These are phyloP conservation scores for Griposia aprilina DNA, from an alignment of 2,888 invertebrate genomes.

Conservation along the genomic window DNA sequence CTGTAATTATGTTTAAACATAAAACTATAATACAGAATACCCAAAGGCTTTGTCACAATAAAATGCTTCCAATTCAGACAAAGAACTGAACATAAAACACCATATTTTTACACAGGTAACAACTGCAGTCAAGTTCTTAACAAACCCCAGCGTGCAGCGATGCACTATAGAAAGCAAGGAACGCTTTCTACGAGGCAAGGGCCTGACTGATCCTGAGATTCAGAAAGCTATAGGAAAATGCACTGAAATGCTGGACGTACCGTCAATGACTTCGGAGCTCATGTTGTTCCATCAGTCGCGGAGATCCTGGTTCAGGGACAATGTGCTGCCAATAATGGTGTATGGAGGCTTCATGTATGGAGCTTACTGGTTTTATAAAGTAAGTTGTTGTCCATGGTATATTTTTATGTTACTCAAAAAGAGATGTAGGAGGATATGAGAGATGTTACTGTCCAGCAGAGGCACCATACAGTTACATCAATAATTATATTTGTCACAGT, in stretches of 20 bases:
- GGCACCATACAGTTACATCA: not conserved
- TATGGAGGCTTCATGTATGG: slow-evolving; percentile 95
- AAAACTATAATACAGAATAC: not conserved
- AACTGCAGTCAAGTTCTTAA: slow-evolving; percentile 96
- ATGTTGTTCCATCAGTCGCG: slow-evolving; percentile 83
- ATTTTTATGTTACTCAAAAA: not conserved
- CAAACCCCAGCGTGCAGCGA: slow-evolving; percentile 95
- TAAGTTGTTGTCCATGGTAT: slow-evolving; percentile 72
- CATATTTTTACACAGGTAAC: slow-evolving; percentile 91
- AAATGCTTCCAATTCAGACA: not conserved
- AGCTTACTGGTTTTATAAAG: slow-evolving; percentile 95
- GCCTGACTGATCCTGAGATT: slow-evolving; percentile 94
- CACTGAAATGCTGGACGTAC: slow-evolving; percentile 82
- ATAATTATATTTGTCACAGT: not conserved
- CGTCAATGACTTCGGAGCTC: slow-evolving; percentile 84
- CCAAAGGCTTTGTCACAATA: not conserved
- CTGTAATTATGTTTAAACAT: not conserved
- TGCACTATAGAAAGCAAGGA: slow-evolving; percentile 95
- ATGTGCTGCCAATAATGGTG: slow-evolving; percentile 93
- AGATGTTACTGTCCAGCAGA: not conserved
- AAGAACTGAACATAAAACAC: not conserved
- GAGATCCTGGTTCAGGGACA: slow-evolving; percentile 91
- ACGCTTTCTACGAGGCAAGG: slow-evolving; percentile 94
- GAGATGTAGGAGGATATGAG: not conserved
- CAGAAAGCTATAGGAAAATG: slow-evolving; percentile 93